A percentile compares a stretch with the other conserved stretches of the same genome.
Conservation (phyloP, 2,113 vertebrate genomes). For the Sorex araneus region DNA sequence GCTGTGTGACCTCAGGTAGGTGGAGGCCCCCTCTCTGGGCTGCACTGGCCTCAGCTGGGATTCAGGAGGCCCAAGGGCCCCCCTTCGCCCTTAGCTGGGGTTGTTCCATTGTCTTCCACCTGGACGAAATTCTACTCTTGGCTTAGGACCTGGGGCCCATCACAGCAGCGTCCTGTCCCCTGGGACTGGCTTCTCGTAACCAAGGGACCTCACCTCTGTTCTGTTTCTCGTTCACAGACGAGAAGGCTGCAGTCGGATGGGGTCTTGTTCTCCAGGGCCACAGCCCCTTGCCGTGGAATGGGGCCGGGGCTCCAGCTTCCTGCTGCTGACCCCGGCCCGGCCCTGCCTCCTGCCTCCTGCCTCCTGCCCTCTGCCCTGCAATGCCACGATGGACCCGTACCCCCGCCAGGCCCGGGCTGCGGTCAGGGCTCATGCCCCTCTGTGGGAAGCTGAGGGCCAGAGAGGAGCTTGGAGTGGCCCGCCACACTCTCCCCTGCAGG, state of each 20-base stretch:
- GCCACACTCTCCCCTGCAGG: too few relatives aligned
- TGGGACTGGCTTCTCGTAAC: not conserved
- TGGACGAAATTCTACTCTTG: not conserved
- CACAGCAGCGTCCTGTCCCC: too few relatives aligned
- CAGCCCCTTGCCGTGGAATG: not conserved
- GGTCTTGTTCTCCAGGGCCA: too few relatives aligned
- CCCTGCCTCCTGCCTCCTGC: too few relatives aligned
- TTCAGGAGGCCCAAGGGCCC: not conserved
- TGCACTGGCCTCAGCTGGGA: not conserved
- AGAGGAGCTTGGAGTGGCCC: too few relatives aligned
- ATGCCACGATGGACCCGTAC: too few relatives aligned
- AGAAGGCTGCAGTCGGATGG: not conserved
- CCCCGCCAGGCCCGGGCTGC: too few relatives aligned
- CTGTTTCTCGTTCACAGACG: not conserved
- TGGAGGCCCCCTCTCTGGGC: not conserved
- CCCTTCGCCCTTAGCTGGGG: not conserved
- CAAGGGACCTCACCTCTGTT: not conserved
- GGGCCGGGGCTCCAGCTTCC: too few relatives aligned
- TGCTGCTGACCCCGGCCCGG: accelerated
- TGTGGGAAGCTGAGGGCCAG: too few relatives aligned
- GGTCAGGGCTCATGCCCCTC: too few relatives aligned
- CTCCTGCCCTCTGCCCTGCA: too few relatives aligned
- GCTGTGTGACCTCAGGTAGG: not conserved
- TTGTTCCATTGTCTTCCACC: not conserved
- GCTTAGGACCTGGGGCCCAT: not conserved